These are phyloP conservation scores for Apotomis capreana DNA, from an alignment of 2,888 invertebrate species.

Conservation along the genomic window DNA sequence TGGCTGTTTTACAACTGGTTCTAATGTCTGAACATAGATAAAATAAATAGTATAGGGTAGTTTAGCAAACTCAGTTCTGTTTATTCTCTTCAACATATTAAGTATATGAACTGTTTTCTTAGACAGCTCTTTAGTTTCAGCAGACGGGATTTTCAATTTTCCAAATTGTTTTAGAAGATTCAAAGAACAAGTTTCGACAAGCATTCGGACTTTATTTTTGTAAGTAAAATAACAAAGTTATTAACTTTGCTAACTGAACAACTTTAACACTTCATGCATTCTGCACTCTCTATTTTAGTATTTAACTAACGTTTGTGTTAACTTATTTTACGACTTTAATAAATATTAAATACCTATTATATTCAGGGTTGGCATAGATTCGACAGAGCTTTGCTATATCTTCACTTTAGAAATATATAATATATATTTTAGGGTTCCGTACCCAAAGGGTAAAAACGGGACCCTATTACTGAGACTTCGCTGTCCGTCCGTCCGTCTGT, in stretches of 20 bases:
- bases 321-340: too few relatives aligned
- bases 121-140: constrained; percentile 16
- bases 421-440: too few relatives aligned
- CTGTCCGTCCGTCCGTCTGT: too few relatives aligned
- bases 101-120: constrained; percentile 21
- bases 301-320: too few relatives aligned
- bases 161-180: constrained; percentile 21
- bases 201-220: constrained; percentile 14
- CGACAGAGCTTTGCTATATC: too few relatives aligned
- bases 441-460: too few relatives aligned
- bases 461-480: too few relatives aligned
- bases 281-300: too few relatives aligned
- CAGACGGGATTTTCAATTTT: constrained; percentile 30
- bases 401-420: too few relatives aligned
- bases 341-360: too few relatives aligned
- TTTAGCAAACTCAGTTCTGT: constrained; percentile 21
- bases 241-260: constrained; percentile 1
- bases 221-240: constrained; percentile 14
- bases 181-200: constrained; percentile 8
- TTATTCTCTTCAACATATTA: constrained; percentile 19
- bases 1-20: constrained; percentile 8
- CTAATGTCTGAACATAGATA: constrained; percentile 7
- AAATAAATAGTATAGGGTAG: constrained; percentile 8
- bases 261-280: neutral
- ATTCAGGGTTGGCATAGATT: too few relatives aligned